These are phyloP conservation scores for Troides oblongomaculatus DNA, from an alignment of 2,888 invertebrate genomes.

Conservation along the genomic window DNA sequence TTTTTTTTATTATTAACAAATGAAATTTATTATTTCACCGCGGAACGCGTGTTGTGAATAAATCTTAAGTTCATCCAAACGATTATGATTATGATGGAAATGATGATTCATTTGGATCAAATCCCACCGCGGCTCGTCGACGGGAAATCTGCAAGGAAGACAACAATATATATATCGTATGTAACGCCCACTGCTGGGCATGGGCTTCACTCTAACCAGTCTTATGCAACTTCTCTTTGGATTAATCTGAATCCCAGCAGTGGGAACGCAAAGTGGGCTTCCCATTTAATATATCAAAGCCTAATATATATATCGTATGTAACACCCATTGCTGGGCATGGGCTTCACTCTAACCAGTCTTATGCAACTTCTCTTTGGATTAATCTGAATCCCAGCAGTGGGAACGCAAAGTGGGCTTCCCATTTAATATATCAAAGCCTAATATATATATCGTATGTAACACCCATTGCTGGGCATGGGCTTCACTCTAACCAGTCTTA, in stretches of 20 bases:
- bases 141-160: constrained; percentile 48
- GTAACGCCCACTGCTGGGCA: too few species aligned
- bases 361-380: too few species aligned
- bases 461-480: too few species aligned
- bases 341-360: too few species aligned
- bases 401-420: too few species aligned
- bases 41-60: not conserved
- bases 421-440: too few species aligned
- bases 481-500: too few species aligned
- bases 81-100: not conserved
- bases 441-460: too few species aligned
- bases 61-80: not conserved
- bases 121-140: constrained; percentile 55
- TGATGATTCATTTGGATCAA: constrained; percentile 29
- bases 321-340: too few species aligned
- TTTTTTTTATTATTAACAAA: not conserved
- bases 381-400: too few species aligned
- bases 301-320: too few species aligned
- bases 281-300: not conserved
- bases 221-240: not conserved
- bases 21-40: not conserved
- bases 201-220: not conserved
- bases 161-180: not conserved
- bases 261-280: not conserved
- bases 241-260: not conserved